Evolutionary conservation across 2,888 invertebrate genomes (phyloP).

Genomic region (Lochmaea capreae): DNA sequence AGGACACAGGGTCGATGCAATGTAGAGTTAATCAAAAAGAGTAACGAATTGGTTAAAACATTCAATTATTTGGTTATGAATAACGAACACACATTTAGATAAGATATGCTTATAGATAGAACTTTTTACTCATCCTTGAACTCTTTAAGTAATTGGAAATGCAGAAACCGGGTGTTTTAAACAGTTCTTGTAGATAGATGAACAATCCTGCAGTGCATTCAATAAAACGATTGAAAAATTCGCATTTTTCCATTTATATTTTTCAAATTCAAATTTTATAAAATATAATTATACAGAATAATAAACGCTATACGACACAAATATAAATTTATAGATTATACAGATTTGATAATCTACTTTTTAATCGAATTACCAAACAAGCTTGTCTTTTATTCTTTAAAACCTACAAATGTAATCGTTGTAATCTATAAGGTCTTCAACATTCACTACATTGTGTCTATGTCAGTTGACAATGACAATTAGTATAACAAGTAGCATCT

Average conservation of each 20-base stretch:
- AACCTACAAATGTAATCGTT: neutral
- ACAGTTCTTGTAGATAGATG: constrained; percentile 28
- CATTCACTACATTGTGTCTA: neutral
- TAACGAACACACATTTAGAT: too few species aligned
- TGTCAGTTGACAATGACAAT: neutral
- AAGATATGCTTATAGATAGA: too few species aligned
- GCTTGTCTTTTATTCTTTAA: neutral
- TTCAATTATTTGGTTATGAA: neutral
- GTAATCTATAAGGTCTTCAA: neutral
- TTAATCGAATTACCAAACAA: neutral
- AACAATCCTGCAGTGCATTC: constrained; percentile 29
- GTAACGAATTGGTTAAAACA: neutral
- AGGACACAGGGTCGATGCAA: constrained; percentile 3
- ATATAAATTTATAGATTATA: neutral
- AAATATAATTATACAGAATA: constrained; percentile 5
- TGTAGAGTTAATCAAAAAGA: neutral
- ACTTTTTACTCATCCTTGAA: neutral
- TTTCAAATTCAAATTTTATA: neutral
- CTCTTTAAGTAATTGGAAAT: neutral
- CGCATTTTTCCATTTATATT: too few species aligned
- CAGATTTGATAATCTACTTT: neutral
- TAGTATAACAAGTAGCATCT: neutral
- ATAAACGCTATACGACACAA: neutral
- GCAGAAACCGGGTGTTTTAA: neutral
- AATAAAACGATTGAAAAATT: neutral